A percentile compares a stretch with the other conserved stretches of the same genome.
Evolutionary conservation across 2,797 vertebrate species (phyloP).

Genomic region (Gymnodraco acuticeps): DNA sequence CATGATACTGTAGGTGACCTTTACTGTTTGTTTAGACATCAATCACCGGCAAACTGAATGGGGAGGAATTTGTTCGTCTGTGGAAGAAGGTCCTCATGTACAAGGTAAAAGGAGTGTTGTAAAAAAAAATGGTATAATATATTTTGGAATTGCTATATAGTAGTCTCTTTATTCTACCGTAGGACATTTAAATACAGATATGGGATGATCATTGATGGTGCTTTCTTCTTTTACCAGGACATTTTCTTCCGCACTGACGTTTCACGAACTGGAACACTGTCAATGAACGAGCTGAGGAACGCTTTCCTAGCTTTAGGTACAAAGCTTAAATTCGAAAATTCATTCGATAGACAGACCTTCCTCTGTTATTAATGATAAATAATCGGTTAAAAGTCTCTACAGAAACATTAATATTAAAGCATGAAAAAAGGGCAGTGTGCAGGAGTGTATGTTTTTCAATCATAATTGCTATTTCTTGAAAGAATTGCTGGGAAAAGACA

Average conservation of each 20-base stretch:
- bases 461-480: too few relatives aligned
- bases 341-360: background rate
- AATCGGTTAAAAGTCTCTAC: too few relatives aligned
- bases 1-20: background rate
- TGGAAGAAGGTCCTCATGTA: slow-evolving; percentile 67
- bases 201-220: background rate
- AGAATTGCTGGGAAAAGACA: too few relatives aligned
- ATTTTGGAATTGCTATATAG: too few relatives aligned
- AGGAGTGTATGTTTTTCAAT: too few relatives aligned
- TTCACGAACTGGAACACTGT: slow-evolving; percentile 68
- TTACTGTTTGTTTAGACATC: slow-evolving; percentile 63
- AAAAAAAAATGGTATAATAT: too few relatives aligned
- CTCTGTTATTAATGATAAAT: too few relatives aligned
- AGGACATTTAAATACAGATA: background rate
- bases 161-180: background rate
- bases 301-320: slow-evolving; percentile 70
- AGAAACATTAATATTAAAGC: too few relatives aligned
- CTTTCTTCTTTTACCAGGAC: slow-evolving; percentile 54
- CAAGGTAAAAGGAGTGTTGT: slow-evolving; percentile 60
- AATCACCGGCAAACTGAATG: slow-evolving; percentile 72
- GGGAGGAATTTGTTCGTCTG: slow-evolving; percentile 68
- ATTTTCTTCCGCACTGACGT: slow-evolving; percentile 74
- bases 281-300: slow-evolving; percentile 72
- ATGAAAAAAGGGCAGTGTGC: too few relatives aligned
- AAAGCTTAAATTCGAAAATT: background rate